Base-by-base conservation (phyloP, 92 coral and sea anemone species). In the Isaurus tuberculatus region DNA sequence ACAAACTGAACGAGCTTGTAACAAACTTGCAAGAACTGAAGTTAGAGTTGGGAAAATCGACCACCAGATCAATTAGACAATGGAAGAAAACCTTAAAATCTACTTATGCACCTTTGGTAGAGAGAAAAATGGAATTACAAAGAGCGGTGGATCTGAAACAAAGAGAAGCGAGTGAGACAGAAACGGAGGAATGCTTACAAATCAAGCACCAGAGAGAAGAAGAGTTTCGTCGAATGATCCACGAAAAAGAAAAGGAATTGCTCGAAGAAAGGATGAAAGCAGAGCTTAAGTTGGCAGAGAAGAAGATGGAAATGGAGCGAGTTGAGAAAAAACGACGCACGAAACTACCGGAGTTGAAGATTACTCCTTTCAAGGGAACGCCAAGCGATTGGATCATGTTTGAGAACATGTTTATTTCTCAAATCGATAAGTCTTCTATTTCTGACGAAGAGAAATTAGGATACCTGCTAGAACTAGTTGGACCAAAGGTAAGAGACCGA, bases 401-500 rank as follows among this genome's bases (percentile, higher is more conserved):
- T 61, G 82, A 88, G 40, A 88, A 88, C 65, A 88, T 88, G 91
- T 88, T 88, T 71, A 43, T 69, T 40, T 63, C 91, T 8, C 88
- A 88, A 65, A 72, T 88, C 15, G 57, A 77, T 49, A 22, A n/a
- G 33, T 84, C 75, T 26, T 22, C 84, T 17, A 70, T 87, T 27
- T 65, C 85, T 26, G 46, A 73, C 34, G 78, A 72, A 46, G 73
- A 83, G 43, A 73, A 88, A 23, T 83, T 83, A 40, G 83, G 91
- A n/a, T 83, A 84, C 55, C 79, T 83, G 30, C 14, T 83, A 53
- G 87, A 84, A 46, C 61, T 75, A 37, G 87, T 83, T 60, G 44
- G 37, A 66, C 61, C 63, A 14, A 73, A 78, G 88, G 91, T 75
- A 53, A 75, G 85, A 77, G 79, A 71, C 55, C 74, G 73, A 55